Evolutionary conservation across 2,888 invertebrate species (phyloP).

Genomic region (Perizoma flavofasciatum): DNA sequence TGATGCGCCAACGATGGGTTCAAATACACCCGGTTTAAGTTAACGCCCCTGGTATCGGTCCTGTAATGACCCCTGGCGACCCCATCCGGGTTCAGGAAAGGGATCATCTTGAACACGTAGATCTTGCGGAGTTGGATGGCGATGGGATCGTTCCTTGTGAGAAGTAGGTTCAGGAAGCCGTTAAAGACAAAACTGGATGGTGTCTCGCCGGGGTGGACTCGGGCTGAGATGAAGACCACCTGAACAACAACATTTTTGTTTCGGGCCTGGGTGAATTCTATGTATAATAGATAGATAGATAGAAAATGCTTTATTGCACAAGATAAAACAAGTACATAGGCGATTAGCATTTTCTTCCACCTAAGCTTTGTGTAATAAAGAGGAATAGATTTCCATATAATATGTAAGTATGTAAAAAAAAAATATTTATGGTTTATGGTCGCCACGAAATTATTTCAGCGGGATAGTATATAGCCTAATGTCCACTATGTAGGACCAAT

Average conservation of each 20-base stretch:
- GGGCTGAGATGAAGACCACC: conserved; percentile 93
- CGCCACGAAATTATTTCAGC: no score
- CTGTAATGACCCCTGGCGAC: conserved; percentile 93
- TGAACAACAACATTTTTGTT: conserved; percentile 60
- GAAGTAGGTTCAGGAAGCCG: conserved; percentile 91
- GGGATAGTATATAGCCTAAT: no score
- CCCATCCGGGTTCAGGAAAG: conserved; percentile 96
- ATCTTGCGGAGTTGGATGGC: conserved; percentile 88
- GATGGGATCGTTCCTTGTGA: conserved; percentile 89
- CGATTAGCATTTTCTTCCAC: no score
- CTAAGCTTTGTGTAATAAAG: no score
- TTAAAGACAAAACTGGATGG: conserved; percentile 96
- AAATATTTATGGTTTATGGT: no score
- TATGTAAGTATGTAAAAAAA: no score
- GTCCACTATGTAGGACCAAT: no score
- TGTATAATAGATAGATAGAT: no score
- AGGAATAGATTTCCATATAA: no score
- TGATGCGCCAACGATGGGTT: conserved; percentile 89
- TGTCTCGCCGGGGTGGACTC: conserved; percentile 97
- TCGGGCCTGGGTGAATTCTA: no score
- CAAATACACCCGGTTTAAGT: conserved; percentile 93
- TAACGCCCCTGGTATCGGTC: conserved; percentile 94
- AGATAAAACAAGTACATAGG: no score
- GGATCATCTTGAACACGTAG: conserved; percentile 95
- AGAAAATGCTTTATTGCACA: no score